These are phyloP conservation scores for Maniola hyperantus DNA, from an alignment of 2,888 invertebrate genomes.

Conservation along the genomic window DNA sequence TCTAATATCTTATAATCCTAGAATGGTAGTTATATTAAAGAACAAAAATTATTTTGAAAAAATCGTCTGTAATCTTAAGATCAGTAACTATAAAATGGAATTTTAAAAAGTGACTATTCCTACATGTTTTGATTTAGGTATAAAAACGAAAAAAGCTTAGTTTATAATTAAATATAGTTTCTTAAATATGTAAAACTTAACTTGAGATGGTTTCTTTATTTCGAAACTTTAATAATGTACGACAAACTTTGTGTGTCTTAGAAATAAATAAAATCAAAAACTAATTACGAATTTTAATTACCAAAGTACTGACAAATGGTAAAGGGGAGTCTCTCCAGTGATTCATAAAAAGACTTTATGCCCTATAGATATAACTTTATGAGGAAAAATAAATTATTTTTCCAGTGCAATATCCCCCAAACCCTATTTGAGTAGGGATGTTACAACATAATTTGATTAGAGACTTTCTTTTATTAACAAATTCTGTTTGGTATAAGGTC, in stretches of 20 bases:
- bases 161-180: conserved; percentile 15
- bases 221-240: conserved; percentile 68
- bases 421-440: not conserved
- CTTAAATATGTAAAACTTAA: conserved; percentile 26
- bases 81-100: conserved; percentile 9
- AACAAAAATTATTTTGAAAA: conserved; percentile 7
- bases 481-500: not conserved
- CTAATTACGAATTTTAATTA: conserved; percentile 49
- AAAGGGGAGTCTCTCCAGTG: conserved; percentile 2
- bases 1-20: conserved; percentile 8
- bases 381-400: not conserved
- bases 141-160: conserved; percentile 4
- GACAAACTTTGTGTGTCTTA: conserved; percentile 66
- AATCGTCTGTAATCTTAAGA: not conserved
- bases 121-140: conserved; percentile 13
- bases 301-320: conserved; percentile 9
- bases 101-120: conserved; percentile 1
- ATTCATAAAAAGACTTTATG: not conserved
- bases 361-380: not conserved
- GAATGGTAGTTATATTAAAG: conserved; percentile 4
- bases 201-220: conserved; percentile 7
- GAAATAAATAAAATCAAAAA: conserved; percentile 59
- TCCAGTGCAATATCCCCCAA: not conserved
- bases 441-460: conserved; percentile 1
- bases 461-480: conserved; percentile 12